Conservation (phyloP, 2,888 invertebrate genomes). For the Myathropa florea region DNA sequence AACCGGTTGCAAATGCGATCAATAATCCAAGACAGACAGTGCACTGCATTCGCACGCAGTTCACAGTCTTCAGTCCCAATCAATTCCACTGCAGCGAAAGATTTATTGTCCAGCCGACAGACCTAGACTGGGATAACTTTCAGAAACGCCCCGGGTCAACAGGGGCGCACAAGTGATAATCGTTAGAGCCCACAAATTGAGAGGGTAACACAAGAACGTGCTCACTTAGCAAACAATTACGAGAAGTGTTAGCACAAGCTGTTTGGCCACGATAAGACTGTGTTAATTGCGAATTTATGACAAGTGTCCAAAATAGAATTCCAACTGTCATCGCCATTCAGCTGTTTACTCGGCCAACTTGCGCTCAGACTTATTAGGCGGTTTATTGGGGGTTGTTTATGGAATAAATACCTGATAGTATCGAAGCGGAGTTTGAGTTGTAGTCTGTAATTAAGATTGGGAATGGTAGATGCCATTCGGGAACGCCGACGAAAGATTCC, state of each 20-base stretch:
- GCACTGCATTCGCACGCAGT: background rate
- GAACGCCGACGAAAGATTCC: background rate
- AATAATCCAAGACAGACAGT: slow-evolving; percentile 14
- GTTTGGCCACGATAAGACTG: background rate
- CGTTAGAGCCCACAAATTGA: background rate
- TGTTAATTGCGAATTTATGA: slow-evolving; percentile 36
- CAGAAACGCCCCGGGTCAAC: background rate
- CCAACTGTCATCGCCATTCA: slow-evolving; percentile 1
- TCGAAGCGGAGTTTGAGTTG: background rate
- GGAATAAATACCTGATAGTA: background rate
- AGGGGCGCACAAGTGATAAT: slow-evolving; percentile 20
- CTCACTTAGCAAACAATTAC: slow-evolving; percentile 11
- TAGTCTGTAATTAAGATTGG: background rate
- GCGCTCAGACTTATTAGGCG: slow-evolving; percentile 4
- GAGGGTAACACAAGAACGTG: slow-evolving; percentile 38
- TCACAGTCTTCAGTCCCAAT: background rate
- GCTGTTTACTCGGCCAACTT: background rate
- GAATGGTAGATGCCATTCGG: background rate
- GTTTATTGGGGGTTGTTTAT: slow-evolving; percentile 11
- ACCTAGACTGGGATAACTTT: background rate
- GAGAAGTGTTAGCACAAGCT: slow-evolving; percentile 16
- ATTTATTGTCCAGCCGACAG: too few species aligned
- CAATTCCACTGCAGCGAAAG: background rate
- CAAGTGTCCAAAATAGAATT: slow-evolving; percentile 26
- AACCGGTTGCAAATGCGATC: slow-evolving; percentile 24